Evolutionary conservation across 2,888 invertebrate species (phyloP).

Genomic region (Kryphioiulus occultus): DNA sequence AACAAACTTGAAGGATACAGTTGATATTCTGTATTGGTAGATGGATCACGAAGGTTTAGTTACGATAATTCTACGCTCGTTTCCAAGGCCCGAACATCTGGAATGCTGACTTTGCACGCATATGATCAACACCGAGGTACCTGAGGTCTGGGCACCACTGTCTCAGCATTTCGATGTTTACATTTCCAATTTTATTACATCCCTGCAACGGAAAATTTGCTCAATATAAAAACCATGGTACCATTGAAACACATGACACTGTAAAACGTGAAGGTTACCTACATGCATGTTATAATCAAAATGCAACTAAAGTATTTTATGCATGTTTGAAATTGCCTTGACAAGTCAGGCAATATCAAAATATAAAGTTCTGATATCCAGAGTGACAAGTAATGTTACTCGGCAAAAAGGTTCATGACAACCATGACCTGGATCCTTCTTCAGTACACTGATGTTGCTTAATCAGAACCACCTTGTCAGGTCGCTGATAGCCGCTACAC

Average conservation of each 20-base stretch:
- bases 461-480: neutral
- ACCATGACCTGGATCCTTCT: constrained; percentile 4
- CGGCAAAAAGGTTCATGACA: neutral
- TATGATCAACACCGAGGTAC: neutral
- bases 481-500: neutral
- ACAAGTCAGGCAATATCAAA: neutral
- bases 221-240: neutral
- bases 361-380: neutral
- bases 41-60: neutral
- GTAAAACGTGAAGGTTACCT: too few relatives aligned
- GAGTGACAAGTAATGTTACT: neutral
- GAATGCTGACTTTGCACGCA: neutral
- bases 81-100: constrained; percentile 28
- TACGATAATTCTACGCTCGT: neutral
- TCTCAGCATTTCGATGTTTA: constrained; percentile 67
- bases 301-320: too few relatives aligned
- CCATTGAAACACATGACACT: too few relatives aligned
- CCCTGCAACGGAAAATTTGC: constrained; percentile 65
- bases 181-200: constrained; percentile 71
- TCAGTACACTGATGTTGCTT: neutral
- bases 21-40: neutral
- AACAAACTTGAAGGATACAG: neutral
- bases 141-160: constrained; percentile 64
- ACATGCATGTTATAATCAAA: neutral
- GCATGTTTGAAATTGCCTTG: neutral